Evolutionary conservation across 2,113 vertebrate genomes (phyloP), one percentile per base, ranked within the genome.

Genomic region (Machaerirhynchus nigripectus): DNA sequence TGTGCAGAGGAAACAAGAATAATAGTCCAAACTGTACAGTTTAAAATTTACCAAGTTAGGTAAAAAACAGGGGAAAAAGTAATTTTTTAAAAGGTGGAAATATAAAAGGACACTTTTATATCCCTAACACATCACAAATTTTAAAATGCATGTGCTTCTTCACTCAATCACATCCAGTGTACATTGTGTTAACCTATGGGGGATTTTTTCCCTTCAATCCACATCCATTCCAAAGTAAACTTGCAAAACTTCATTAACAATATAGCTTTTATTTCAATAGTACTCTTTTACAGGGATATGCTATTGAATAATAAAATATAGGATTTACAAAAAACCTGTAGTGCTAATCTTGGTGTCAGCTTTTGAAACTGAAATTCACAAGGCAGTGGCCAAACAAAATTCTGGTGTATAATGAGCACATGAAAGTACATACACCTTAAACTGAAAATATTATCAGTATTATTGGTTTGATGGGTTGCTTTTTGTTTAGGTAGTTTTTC

Each of bases 41-140:
- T 73, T 21, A 53, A 63, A 63, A 57, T 6, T 47, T 15, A 52
- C 2, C 7, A 79, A 30, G 7, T 52, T 56, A 27, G 19, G 11
- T 23, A 6, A 27, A 75, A 85, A 74, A n/a, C 3, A 1, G 6
- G 13, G 7, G 11, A 11, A 28, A 11, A 7, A 12, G 1, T 5
- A 5, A 7, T n/a, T 81, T 68, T 81, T 59, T 17, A 18, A 39
- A 61, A 44, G 3, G 22, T 21, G 3, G 19, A 91, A 87, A 91
- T 53, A 6, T 15, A 91, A 30, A 80, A 30, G 26, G 17, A 52
- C 10, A 30, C 5, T 56, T 70, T 71, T 56, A 84, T 39, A 71
- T 8, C 7, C 7, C 16, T 60, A 73, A n/a, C 3, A 28, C 6
- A 3, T 63, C 67, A 87, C 15, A 15, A 18, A 81, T n/a, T 68